Evolutionary conservation across 2,113 vertebrate species (phyloP).

Genomic region (Andinoacara biseriatus): DNA sequence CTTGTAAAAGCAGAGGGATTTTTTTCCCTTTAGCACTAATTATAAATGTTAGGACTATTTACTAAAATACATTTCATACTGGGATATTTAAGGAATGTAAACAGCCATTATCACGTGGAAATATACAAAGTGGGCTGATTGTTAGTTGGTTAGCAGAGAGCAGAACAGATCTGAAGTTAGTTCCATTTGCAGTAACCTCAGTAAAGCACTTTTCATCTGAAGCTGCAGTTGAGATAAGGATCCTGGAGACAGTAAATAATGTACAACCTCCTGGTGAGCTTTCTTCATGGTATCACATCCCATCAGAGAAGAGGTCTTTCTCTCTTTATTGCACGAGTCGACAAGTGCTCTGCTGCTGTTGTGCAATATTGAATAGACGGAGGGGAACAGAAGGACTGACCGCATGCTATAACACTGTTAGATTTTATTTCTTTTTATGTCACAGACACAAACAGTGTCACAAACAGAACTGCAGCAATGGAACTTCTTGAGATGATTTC

Average conservation of each 20-base stretch:
- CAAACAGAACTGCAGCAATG: not conserved
- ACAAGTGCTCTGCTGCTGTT: slow-evolving; percentile 32
- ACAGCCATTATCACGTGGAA: not conserved
- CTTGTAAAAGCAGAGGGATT: not conserved
- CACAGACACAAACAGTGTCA: not conserved
- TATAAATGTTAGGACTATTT: not conserved
- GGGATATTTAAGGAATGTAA: not conserved
- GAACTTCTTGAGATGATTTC: not conserved
- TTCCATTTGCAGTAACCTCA: not conserved
- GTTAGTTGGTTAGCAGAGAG: not conserved
- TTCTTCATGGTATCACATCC: slow-evolving; percentile 19
- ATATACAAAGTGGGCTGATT: not conserved
- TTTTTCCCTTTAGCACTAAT: not conserved
- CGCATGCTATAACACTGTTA: not conserved
- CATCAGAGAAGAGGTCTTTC: slow-evolving; percentile 21
- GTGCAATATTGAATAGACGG: slow-evolving; percentile 39
- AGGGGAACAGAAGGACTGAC: slow-evolving; percentile 17
- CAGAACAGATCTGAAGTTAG: not conserved
- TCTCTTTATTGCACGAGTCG: slow-evolving; percentile 25
- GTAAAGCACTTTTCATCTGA: not conserved
- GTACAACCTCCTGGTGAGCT: not conserved
- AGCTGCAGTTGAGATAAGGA: slow-evolving; percentile 1
- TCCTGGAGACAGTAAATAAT: slow-evolving; percentile 47
- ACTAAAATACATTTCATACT: not conserved
- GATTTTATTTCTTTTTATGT: not conserved